Percentiles rank a stretch among this genome's conserved stretches.
These are phyloP conservation scores for Cephalophus harveyi DNA, from an alignment of 2,113 vertebrate species.

Conservation along the genomic window DNA sequence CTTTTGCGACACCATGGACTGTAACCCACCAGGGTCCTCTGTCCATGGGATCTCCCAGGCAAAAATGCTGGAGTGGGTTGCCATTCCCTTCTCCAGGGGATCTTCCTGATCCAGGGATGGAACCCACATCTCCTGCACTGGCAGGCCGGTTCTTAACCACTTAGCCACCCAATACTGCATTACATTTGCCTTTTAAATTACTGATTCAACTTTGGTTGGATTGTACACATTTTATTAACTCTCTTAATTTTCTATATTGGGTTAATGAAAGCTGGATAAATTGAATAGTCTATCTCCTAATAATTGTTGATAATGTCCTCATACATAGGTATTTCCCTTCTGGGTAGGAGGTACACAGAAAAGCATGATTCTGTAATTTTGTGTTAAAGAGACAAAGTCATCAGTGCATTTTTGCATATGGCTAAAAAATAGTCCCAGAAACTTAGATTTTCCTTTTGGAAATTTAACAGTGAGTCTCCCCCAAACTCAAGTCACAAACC, in stretches of 20 bases:
- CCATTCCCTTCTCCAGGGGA: not conserved
- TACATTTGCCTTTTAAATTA: slow-evolving; percentile 36
- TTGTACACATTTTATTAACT: slow-evolving; percentile 47
- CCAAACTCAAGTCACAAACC: not conserved
- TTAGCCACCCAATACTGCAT: not conserved
- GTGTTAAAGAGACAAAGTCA: slow-evolving; percentile 23
- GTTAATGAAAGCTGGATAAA: slow-evolving; percentile 38
- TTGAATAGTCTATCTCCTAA: slow-evolving; percentile 25
- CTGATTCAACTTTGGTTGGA: not conserved
- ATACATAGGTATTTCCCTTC: slow-evolving; percentile 1
- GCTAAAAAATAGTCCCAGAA: slow-evolving; percentile 16
- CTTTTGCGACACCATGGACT: not conserved
- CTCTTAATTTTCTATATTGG: slow-evolving; percentile 28
- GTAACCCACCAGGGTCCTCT: not conserved
- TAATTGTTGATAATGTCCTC: slow-evolving; percentile 34
- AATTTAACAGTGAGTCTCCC: slow-evolving; percentile 3
- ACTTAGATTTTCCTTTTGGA: slow-evolving; percentile 19
- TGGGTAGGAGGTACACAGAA: not conserved
- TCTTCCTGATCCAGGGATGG: not conserved
- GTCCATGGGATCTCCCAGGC: not conserved
- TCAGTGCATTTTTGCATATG: not conserved
- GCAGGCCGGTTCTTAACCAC: not conserved
- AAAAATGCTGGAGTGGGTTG: not conserved
- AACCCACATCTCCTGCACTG: not conserved
- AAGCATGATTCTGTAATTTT: not conserved